Percentiles rank a stretch among this genome's conserved stretches.
Conservation (phyloP, 2,888 invertebrate genomes). For the Orthonevra nobilis region DNA sequence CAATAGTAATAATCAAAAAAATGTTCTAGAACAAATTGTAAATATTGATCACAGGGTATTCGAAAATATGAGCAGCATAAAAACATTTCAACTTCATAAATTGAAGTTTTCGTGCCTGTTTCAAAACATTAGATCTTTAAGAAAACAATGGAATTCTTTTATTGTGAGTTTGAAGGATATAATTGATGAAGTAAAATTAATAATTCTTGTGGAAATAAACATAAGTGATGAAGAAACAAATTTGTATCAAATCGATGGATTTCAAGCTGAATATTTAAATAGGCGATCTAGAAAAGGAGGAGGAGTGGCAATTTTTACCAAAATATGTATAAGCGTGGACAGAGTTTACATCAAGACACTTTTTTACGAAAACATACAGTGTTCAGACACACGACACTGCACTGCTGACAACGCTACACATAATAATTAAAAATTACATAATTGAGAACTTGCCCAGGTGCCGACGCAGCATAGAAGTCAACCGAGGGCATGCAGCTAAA, state of each 20-base stretch:
- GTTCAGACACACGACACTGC: too few relatives aligned
- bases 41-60: slow-evolving; percentile 5
- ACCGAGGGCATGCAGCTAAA: too few relatives aligned
- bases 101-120: slow-evolving; percentile 1
- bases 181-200: background rate
- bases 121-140: slow-evolving; percentile 2
- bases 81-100: background rate
- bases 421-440: too few relatives aligned
- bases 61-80: background rate
- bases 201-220: slow-evolving; percentile 4
- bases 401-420: too few relatives aligned
- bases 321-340: too few relatives aligned
- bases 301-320: background rate
- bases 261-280: background rate
- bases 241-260: background rate
- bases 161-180: background rate
- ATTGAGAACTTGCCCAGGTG: too few relatives aligned
- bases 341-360: background rate
- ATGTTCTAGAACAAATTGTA: slow-evolving; percentile 4
- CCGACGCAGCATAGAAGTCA: too few relatives aligned
- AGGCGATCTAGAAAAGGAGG: background rate
- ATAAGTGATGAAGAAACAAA: slow-evolving; percentile 2
- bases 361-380: background rate
- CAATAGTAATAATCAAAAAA: too few relatives aligned
- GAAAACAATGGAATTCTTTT: slow-evolving; percentile 1